These are phyloP conservation scores for Lontra canadensis DNA, from an alignment of 2,113 vertebrate species.

Conservation along the genomic window DNA sequence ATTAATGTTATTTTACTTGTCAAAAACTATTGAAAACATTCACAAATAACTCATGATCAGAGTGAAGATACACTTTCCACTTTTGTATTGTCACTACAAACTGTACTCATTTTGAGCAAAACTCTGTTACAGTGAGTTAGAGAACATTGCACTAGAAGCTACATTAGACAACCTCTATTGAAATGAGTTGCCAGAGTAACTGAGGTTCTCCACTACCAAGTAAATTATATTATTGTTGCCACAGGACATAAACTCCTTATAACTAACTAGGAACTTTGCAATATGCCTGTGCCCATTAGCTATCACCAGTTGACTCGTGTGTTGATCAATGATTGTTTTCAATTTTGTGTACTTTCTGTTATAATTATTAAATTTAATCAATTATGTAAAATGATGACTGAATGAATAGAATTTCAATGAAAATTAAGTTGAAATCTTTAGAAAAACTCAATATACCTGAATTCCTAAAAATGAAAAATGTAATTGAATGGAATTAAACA, in stretches of 20 bases:
- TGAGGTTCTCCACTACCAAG: background rate
- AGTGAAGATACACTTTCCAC: background rate
- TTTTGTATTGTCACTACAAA: background rate
- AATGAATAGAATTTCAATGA: background rate
- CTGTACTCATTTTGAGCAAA: background rate
- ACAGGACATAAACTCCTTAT: background rate
- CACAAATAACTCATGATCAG: background rate
- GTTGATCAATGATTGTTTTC: background rate
- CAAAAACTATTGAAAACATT: background rate
- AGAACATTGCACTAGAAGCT: background rate
- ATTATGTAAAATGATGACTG: background rate
- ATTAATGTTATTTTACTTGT: background rate
- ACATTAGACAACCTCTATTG: background rate
- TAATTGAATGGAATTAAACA: background rate
- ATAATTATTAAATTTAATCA: background rate
- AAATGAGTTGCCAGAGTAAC: background rate
- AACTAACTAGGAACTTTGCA: background rate
- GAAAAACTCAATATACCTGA: background rate
- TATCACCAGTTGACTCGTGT: background rate
- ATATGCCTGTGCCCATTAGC: background rate
- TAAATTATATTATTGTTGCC: background rate
- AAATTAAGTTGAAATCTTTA: constrained; percentile 2
- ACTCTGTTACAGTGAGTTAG: background rate
- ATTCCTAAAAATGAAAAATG: background rate
- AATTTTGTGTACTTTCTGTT: background rate